Conservation (phyloP, 1,140 invertebrate species). For the Orchestia grillus region DNA sequence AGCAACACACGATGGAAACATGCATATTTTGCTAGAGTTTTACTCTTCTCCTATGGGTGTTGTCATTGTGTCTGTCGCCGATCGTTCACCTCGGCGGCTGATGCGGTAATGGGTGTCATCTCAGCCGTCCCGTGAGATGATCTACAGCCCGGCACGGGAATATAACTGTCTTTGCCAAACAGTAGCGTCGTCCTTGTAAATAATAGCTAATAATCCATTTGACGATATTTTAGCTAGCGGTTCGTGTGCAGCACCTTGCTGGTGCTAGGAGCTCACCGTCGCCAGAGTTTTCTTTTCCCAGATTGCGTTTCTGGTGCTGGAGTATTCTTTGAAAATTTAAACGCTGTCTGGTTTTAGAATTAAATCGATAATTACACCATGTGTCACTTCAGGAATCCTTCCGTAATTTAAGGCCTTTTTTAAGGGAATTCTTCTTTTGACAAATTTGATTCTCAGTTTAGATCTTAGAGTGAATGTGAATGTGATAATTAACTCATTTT, state of each 20-base stretch:
- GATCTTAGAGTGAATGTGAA: no score
- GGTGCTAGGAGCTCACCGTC: neutral
- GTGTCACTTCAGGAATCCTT: neutral
- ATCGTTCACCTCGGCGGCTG: neutral
- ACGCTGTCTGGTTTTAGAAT: neutral
- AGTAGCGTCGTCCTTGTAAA: neutral
- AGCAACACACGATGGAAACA: neutral
- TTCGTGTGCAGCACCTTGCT: neutral
- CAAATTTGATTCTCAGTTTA: no score
- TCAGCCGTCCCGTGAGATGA: neutral
- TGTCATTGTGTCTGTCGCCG: neutral
- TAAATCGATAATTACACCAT: neutral
- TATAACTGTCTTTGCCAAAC: neutral
- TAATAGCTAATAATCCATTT: neutral
- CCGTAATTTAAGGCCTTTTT: no score
- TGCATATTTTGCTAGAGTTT: neutral
- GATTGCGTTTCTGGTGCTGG: neutral
- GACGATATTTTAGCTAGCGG: neutral
- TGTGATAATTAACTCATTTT: no score
- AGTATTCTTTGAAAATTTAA: neutral
- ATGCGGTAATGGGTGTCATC: neutral
- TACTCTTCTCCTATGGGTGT: neutral
- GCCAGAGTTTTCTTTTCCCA: neutral
- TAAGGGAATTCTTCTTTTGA: no score
- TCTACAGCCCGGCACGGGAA: neutral